These are phyloP conservation scores for Entosphenus tridentatus DNA, from an alignment of 2,113 vertebrate species.

Conservation along the genomic window DNA sequence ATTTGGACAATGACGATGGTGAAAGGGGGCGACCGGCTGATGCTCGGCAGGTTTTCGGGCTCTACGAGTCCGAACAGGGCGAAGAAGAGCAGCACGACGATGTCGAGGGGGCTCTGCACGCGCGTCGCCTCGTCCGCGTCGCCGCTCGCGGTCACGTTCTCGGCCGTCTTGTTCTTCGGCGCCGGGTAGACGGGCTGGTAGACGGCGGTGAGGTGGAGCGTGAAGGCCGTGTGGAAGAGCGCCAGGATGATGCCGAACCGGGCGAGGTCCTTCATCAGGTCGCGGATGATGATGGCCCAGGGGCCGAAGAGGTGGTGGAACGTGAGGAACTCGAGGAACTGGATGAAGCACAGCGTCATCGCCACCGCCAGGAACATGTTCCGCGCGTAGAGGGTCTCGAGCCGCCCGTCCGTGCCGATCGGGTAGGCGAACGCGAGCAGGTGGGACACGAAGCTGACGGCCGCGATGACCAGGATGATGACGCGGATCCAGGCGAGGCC, in stretches of 20 bases:
- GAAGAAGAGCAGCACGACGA: conserved; percentile 20
- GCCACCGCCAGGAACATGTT: conserved; percentile 20
- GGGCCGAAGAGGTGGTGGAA: conserved; percentile 25
- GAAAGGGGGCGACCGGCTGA: conserved; percentile 13
- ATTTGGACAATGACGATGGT: conserved; percentile 14
- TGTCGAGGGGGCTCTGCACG: conserved; percentile 15
- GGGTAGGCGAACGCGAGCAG: conserved; percentile 16
- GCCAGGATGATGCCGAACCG: conserved; percentile 21
- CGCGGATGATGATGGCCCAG: conserved; percentile 22
- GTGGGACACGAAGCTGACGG: conserved; percentile 17
- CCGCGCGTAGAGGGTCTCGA: conserved; percentile 20
- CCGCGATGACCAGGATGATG: conserved; percentile 17
- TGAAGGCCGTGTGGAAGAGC: conserved; percentile 21
- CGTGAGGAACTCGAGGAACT: conserved; percentile 23
- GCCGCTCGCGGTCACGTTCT: neutral
- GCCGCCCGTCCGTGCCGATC: conserved; percentile 5
- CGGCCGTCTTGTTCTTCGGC: neutral
- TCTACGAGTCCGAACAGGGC: conserved; percentile 21
- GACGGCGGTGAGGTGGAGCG: conserved; percentile 19
- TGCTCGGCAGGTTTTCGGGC: conserved; percentile 12
- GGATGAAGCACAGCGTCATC: conserved; percentile 21
- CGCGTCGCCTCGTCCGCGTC: no score
- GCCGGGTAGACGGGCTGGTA: conserved; percentile 19
- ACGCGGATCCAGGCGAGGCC: conserved; percentile 21
- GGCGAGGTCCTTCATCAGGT: conserved; percentile 23